Base-by-base conservation (phyloP, 1,140 invertebrate genomes). In the Drosophila rufa region DNA sequence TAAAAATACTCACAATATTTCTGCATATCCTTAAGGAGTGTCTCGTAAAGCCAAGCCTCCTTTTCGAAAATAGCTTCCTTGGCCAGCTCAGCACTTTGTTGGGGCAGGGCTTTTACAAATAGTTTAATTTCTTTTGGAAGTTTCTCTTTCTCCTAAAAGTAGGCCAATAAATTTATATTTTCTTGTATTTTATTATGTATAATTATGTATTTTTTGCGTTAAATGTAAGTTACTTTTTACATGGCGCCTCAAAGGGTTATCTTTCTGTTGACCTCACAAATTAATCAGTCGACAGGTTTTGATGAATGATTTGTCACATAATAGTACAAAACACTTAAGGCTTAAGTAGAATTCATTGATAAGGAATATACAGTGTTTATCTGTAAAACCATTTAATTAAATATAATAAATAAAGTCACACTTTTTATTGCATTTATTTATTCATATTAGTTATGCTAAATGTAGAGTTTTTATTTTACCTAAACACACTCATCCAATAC, bases 31-130 rank as follows among this genome's bases (percentile, higher is more conserved):
- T 27, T 4, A 0, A 92, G 45, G 3, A 92, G 42, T 2, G 46
- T 87, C 0, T 79, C 68, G 27, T 92, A 92, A 0, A 91, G 60
- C 58, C 60, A 70, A 9, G 84, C 56, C 42, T 92, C 91, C 25
- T 92, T 92, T 12, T 65, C 55, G 56, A 84, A 92, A 9, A 92
- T 90, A 0, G 61, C 57, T 25, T 79, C 82, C 12, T 92, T 92
- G n/a, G 74, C 53, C 1, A 43, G 1, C 30, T 92, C 87, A n/a
- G 67, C 81, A 69, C 71, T 82, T 42, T 75, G 46, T 19, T 74
- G 51, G 0, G 91, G 91, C 46, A 92, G 14, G 5, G 77, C 62
- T 64, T 92, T 92, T 0, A 92, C 61, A 50, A 92, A 92, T n/a
- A 92, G 45, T 25, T 71, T 17, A 0, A 55, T 27, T 46, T 68